Base-by-base conservation (phyloP, 2,888 invertebrate genomes). In the Nomada fucata region DNA sequence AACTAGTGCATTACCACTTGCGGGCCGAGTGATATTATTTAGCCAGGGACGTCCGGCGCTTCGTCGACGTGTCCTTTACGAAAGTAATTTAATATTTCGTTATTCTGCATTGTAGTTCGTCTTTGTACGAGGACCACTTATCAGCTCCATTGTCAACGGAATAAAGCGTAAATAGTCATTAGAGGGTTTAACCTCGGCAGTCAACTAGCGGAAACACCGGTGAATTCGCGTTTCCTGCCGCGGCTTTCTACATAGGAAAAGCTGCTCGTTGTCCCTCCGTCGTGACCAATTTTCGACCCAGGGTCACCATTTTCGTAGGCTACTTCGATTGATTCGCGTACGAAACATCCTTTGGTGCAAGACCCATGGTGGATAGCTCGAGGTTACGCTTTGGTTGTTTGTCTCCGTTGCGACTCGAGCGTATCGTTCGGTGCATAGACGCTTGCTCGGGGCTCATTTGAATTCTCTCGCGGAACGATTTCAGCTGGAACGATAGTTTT, bases 181-280 rank as follows among this genome's bases (percentile, higher is more conserved):
- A 85, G 78, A 79, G 82, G 75, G 79, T 84, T 84, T 84, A 85
- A 75, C 85, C 88, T 86, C 86, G 83, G 67, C 83, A 82, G 78
- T 75, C 76, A 85, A 83, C 76, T 64, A 70, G 79, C 84, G 84
- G 89, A 81, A 77, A 82, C 80, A 81, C 78, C 85, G 80, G 71
- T 70, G 83, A 76, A 86, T 86, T 53, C 53, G 69, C 67, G 75
- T 70, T 81, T 86, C 87, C 86, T 78, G 86, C 77, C 79, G 47
- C 29, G 20, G 79, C 80, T 85, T 86, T 86, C 82, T 84, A 80
- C 61, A 29, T 26, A 20, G 61, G 57, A 65, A 64, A 64, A 57
- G 47, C 15, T 57, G 57, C 47, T 52, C 29, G 29, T 85, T 69
- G 61, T 68, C 64, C 26, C 57, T 52, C 42, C 44, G 52, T 52